phyloP scores from a whole-genome alignment of 2,888 invertebrate species.

The Prenolepis imparis region DNA sequence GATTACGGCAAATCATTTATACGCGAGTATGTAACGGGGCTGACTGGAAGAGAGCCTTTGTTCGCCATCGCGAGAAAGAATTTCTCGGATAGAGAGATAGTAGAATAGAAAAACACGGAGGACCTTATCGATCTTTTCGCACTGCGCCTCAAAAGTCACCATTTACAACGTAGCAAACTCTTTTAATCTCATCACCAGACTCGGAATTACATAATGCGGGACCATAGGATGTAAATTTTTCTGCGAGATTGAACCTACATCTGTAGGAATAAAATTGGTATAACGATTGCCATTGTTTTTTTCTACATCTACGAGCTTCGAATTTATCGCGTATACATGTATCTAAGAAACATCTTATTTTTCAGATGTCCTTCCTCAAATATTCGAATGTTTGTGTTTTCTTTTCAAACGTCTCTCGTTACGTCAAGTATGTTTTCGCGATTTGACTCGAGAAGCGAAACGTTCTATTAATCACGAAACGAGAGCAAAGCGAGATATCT shows the following conservation, averaged over 20 bases:
- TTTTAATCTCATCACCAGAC: not conserved
- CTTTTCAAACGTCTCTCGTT: not conserved
- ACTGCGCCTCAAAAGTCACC: not conserved
- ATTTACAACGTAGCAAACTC: not conserved
- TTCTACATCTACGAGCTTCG: not conserved
- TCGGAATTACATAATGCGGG: slow-evolving; percentile 36
- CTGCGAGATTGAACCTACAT: not conserved
- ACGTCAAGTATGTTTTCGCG: slow-evolving; percentile 21
- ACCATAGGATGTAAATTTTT: slow-evolving; percentile 5
- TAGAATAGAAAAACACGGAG: slow-evolving; percentile 7
- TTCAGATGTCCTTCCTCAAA: not conserved
- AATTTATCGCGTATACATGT: not conserved
- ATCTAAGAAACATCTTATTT: not conserved
- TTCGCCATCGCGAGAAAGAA: slow-evolving; percentile 7
- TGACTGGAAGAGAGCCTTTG: slow-evolving; percentile 8
- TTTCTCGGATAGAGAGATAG: slow-evolving; percentile 7
- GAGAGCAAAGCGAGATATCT: slow-evolving; percentile 21
- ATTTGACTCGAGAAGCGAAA: slow-evolving; percentile 31
- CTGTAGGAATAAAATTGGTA: not conserved
- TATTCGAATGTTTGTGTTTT: not conserved
- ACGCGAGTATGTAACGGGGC: not conserved
- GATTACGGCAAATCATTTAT: slow-evolving; percentile 47
- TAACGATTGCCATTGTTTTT: not conserved
- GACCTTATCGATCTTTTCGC: slow-evolving; percentile 49
- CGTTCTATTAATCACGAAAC: slow-evolving; percentile 47